Percentiles rank a stretch among this genome's conserved stretches.
phyloP scores from a whole-genome alignment of 2,113 vertebrate species.

The Steatornis caripensis region DNA sequence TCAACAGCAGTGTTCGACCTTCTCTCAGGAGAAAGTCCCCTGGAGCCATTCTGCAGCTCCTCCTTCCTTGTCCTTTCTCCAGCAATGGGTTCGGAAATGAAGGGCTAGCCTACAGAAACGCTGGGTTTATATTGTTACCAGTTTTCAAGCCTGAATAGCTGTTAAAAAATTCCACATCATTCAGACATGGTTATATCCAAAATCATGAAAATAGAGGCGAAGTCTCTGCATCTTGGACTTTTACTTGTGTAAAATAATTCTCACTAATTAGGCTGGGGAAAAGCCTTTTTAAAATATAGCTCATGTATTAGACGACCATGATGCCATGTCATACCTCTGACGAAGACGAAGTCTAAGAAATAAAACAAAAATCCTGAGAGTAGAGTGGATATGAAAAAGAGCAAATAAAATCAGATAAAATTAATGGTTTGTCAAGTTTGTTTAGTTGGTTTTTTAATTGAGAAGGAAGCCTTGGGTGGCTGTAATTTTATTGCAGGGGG shows the following conservation, averaged over 20 bases:
- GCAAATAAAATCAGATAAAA: background rate
- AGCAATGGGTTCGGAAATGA: background rate
- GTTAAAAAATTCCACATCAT: background rate
- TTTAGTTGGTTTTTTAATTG: background rate
- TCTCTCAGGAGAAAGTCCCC: background rate
- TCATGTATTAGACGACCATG: background rate
- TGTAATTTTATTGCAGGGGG: background rate
- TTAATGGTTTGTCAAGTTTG: background rate
- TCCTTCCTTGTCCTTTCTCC: background rate
- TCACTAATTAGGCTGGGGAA: background rate
- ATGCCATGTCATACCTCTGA: background rate
- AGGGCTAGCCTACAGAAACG: background rate
- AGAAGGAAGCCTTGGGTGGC: background rate
- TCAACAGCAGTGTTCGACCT: background rate
- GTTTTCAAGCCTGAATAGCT: background rate
- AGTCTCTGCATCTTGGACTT: background rate
- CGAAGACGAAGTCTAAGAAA: background rate
- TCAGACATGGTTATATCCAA: background rate
- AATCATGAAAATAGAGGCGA: background rate
- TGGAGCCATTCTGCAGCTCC: background rate
- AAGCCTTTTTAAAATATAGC: background rate
- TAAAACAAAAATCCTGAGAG: background rate
- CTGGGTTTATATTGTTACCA: background rate
- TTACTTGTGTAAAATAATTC: background rate
- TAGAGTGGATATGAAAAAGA: background rate